Evolutionary conservation across 1,140 invertebrate species (phyloP).

Genomic region (Cheumatopsyche charites): DNA sequence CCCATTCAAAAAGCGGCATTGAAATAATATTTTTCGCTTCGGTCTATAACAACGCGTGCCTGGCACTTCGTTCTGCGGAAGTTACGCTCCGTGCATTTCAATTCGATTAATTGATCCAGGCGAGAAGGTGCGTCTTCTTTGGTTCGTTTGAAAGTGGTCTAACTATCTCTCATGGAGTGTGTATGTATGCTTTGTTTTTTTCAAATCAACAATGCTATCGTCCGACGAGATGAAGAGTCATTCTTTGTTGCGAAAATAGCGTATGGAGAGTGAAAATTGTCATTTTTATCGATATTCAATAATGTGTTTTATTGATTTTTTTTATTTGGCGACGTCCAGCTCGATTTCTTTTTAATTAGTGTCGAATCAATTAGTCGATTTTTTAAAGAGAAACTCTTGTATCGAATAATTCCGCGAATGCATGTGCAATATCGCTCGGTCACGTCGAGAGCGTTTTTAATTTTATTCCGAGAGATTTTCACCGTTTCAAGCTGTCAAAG

Average conservation of each 20-base stretch:
- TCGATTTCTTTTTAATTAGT: too few species aligned
- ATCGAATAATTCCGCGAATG: not conserved
- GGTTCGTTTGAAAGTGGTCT: slow-evolving; percentile 6
- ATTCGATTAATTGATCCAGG: slow-evolving; percentile 21
- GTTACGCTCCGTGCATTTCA: slow-evolving; percentile 28
- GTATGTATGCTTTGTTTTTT: too few species aligned
- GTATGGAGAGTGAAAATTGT: too few species aligned
- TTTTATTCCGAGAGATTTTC: slow-evolving; percentile 6
- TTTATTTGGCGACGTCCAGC: too few species aligned
- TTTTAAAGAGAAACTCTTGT: not conserved
- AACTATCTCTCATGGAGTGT: not conserved
- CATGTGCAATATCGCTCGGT: not conserved
- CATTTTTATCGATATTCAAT: too few species aligned
- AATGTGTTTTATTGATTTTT: too few species aligned
- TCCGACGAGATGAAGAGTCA: too few species aligned
- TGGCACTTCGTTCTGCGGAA: slow-evolving; percentile 31
- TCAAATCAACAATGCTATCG: too few species aligned
- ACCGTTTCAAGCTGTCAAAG: not conserved
- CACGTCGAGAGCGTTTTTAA: slow-evolving; percentile 3
- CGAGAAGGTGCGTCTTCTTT: slow-evolving; percentile 8
- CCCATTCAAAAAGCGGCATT: not conserved
- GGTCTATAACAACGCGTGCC: slow-evolving; percentile 13
- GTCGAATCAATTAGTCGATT: too few species aligned
- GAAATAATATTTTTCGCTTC: slow-evolving; percentile 1
- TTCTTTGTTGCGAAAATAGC: too few species aligned